phyloP scores from a whole-genome alignment of 2,888 invertebrate genomes.

The Melanostoma mellinum region DNA sequence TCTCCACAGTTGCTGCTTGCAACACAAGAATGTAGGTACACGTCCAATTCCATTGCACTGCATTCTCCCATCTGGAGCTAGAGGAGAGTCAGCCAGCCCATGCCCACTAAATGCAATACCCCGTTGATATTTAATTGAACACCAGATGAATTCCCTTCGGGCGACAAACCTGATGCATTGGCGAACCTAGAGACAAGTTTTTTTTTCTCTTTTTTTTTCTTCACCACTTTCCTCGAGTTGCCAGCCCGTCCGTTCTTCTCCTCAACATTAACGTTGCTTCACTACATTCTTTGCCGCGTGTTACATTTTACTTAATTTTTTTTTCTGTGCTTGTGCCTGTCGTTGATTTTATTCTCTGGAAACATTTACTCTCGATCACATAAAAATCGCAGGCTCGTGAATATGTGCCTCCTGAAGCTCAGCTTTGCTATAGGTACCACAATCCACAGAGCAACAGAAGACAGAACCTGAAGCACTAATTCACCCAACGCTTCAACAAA shows the following conservation, averaged over 20 bases:
- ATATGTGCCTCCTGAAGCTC: background rate
- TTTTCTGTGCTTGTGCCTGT: slow-evolving; percentile 9
- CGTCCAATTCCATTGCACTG: slow-evolving; percentile 39
- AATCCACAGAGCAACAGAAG: slow-evolving; percentile 2
- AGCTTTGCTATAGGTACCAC: slow-evolving; percentile 4
- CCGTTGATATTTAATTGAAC: slow-evolving; percentile 71
- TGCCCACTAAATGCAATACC: slow-evolving; percentile 30
- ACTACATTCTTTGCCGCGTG: slow-evolving; percentile 60
- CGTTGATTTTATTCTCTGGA: slow-evolving; percentile 8
- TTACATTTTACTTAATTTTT: slow-evolving; percentile 62
- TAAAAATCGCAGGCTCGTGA: slow-evolving; percentile 38
- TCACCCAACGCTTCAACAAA: slow-evolving; percentile 53
- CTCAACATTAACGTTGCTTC: slow-evolving; percentile 14
- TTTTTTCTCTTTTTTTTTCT: background rate
- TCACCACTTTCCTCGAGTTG: slow-evolving; percentile 38
- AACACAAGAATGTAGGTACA: slow-evolving; percentile 22
- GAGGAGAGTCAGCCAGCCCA: background rate
- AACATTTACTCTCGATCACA: slow-evolving; percentile 55
- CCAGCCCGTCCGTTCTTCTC: slow-evolving; percentile 4
- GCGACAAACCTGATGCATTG: slow-evolving; percentile 62
- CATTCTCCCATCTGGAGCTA: slow-evolving; percentile 17
- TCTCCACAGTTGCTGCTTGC: background rate
- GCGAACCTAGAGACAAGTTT: slow-evolving; percentile 55
- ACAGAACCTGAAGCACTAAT: slow-evolving; percentile 29
- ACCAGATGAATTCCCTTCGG: slow-evolving; percentile 71